Base-by-base conservation (phyloP, 2,113 vertebrate species). In the Tragelaphus imberbis region DNA sequence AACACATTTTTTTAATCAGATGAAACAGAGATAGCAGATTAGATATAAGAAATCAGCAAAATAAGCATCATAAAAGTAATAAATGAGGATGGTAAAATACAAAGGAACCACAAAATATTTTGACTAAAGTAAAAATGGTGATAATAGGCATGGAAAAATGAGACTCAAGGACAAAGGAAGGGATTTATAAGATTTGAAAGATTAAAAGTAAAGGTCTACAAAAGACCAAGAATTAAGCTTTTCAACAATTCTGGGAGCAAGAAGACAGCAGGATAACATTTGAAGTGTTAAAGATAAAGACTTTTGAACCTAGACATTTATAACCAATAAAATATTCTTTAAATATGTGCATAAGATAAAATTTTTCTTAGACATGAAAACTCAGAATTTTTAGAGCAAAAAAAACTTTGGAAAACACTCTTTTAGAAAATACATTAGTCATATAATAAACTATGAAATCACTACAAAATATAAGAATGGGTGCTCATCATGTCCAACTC, bases 281-380 rank as follows among this genome's bases (percentile, higher is more conserved):
- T 87, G 44, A 92, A 88, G 16, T 71, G 68, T 36, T 56, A 87
- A 79, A 81, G n/a, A 47, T 63, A 82, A 68, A 75, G 28, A 47
- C 71, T 25, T 75, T 97, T 80, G 84, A 97, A 89, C 19, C 85
- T 44, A 44, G 68, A 85, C 33, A 89, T 88, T 96, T 97, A 89
- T 12, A 89, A 84, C 3, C 33, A 81, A 49, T 47, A 87, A 91
- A 56, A 58, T 91, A 75, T 27, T 25, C 30, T 75, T 40, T 77
- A 90, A 40, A 12, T 93, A 55, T 7, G 30, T 36, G n/a, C 3
- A 6, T 56, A 6, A 79, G 61, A 84, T 61, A 40, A 75, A 75
- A 40, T 75, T 40, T 71, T 75, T 75, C 68, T 75, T 75, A 84
- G 51, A 36, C 13, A 61, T 90, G 71, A 30, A 90, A 75, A 75